Conservation (phyloP, 2,888 invertebrate genomes). For the Chrysopilus asiliformis region DNA sequence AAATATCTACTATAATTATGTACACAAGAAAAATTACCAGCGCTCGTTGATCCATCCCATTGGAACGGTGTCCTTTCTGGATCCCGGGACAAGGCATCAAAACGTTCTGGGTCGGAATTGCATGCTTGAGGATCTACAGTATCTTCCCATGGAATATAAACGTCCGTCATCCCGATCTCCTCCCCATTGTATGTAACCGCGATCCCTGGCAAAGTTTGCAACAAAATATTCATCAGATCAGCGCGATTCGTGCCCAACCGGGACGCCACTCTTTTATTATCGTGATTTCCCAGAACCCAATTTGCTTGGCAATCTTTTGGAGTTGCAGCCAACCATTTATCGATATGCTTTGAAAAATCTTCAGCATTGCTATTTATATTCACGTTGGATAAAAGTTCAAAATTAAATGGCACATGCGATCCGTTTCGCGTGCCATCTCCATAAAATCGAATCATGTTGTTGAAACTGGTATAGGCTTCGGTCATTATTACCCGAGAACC, state of each 20-base stretch:
- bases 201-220: conserved; percentile 44
- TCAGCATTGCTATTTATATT: conserved; percentile 36
- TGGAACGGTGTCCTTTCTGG: conserved; percentile 49
- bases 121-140: conserved; percentile 41
- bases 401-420: conserved; percentile 47
- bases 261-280: conserved; percentile 34
- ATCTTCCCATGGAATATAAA: conserved; percentile 45
- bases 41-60: conserved; percentile 41
- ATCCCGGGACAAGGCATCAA: conserved; percentile 37
- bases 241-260: conserved; percentile 38
- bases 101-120: conserved; percentile 36
- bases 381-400: conserved; percentile 41
- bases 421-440: conserved; percentile 33
- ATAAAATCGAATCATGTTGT: conserved; percentile 43
- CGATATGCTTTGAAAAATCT: conserved; percentile 38
- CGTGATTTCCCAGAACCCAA: conserved; percentile 55
- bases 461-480: conserved; percentile 41
- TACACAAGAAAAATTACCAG: no score
- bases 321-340: conserved; percentile 42
- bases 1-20: no score
- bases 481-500: conserved; percentile 39
- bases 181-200: conserved; percentile 55
- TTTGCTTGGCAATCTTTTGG: conserved; percentile 41
- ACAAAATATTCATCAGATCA: conserved; percentile 43
- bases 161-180: conserved; percentile 67